Base-by-base conservation (phyloP, 2,113 vertebrate genomes). In the Mirounga angustirostris region DNA sequence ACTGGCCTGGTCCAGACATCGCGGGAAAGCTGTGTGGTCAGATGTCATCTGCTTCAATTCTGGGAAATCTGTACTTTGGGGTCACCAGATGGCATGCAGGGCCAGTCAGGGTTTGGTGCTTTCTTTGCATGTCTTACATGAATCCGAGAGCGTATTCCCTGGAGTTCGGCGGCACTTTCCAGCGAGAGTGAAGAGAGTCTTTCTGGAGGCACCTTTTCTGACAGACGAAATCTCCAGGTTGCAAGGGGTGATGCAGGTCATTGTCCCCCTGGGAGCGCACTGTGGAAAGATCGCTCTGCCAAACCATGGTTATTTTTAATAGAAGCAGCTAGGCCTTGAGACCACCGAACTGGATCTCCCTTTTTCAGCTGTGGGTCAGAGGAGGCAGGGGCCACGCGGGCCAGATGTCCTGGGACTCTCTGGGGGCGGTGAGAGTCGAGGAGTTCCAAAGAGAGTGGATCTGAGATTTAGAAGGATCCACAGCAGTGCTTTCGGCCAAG, bases 261-360 rank as follows among this genome's bases (percentile, higher is more conserved):
- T 4, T 2, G 7, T 5, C 58, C 28, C 50, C 50, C 80, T 2
- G 22, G 26, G 36, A 63, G 58, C 15, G 2, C 24, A 22, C n/a
- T 22, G 0, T 43, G 36, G 8, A 46, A 21, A 63, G 36, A 18
- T 7, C 3, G 16, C 3, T 84, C 16, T 33, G 3, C 16, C 16
- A 30, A 30, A 84, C 36, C 16, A 0, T 6, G 26, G 9, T 46
- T 4, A 2, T 43, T 33, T 46, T 30, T 10, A 46, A 15, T 16
- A 84, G 40, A 46, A 63, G 16, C 26, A 30, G 26, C 5, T 3
- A 7, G 80, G 81, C 56, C 58, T 83, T 7, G 26, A 46, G 5
- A 3, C 28, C 24, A 46, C 0, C 0, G 5, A 46, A 4, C 16
- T n/a, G 2, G 1, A 18, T 18, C 15, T 43, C 40, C 40, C 11